phyloP scores from a whole-genome alignment of 37 sponge, comb jelly and placozoan species.

The Bolinopsis microptera region DNA sequence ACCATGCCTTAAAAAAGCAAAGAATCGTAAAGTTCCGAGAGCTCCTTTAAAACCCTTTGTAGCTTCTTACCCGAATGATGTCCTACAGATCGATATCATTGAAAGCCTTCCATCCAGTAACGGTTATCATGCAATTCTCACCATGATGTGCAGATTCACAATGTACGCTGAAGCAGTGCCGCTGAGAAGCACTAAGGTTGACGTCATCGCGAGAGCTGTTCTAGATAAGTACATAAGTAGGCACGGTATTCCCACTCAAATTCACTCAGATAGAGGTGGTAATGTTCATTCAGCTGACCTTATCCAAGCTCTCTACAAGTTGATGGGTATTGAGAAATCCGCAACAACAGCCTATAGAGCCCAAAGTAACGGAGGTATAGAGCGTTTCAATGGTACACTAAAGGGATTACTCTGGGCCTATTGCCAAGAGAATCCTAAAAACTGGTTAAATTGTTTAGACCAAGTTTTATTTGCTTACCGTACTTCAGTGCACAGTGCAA shows the following conservation, averaged over 20 bases:
- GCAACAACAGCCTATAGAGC: neutral
- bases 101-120: neutral
- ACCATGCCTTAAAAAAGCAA: neutral
- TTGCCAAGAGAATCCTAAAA: neutral
- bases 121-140: neutral
- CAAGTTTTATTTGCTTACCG: conserved; percentile 7
- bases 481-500: neutral
- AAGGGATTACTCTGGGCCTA: neutral
- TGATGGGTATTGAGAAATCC: neutral
- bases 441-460: neutral
- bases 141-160: neutral
- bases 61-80: neutral
- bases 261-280: neutral
- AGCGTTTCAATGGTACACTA: neutral
- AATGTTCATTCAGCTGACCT: neutral
- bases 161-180: neutral
- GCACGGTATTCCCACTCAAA: neutral
- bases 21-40: neutral
- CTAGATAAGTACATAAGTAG: neutral
- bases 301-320: neutral
- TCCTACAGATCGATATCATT: neutral
- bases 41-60: neutral
- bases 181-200: neutral
- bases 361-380: conserved; percentile 8
- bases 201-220: neutral